Conservation (phyloP, 2,888 invertebrate species). For the Dexiosoma caninum region DNA sequence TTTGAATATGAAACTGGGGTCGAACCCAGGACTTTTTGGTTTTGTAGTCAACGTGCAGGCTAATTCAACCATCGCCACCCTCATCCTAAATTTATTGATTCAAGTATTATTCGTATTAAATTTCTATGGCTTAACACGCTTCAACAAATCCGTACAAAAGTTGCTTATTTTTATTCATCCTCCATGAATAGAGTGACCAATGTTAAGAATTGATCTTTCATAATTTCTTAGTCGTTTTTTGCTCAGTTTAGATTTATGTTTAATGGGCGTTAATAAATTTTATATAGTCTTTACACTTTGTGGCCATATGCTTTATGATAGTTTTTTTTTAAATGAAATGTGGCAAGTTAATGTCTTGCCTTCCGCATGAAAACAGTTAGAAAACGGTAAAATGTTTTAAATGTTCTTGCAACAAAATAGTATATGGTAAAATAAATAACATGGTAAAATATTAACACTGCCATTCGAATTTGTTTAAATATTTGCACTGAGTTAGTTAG, state of each 20-base stretch:
- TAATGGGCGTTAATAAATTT: conserved; percentile 24
- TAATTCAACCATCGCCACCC: no score
- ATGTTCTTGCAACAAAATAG: conserved; percentile 6
- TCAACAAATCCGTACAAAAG: no score
- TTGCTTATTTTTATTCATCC: no score
- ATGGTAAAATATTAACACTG: not conserved
- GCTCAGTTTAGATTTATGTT: not conserved
- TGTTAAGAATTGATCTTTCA: not conserved
- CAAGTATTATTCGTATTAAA: no score
- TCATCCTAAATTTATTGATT: no score
- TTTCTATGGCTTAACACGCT: no score
- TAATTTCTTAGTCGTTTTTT: no score
- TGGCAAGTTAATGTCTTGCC: conserved; percentile 2
- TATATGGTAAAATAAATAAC: not conserved
- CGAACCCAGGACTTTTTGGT: no score
- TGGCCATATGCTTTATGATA: conserved; percentile 28
- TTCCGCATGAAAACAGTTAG: conserved; percentile 30
- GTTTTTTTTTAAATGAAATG: not conserved
- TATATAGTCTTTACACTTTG: conserved; percentile 13
- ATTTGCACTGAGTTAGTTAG: not conserved
- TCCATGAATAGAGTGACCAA: not conserved
- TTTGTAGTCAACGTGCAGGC: no score
- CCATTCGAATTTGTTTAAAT: not conserved
- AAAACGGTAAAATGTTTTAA: conserved; percentile 30
- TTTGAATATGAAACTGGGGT: no score